Evolutionary conservation across 2,888 invertebrate species (phyloP), one percentile per base, ranked within the genome.

Genomic region (Netelia virgata): DNA sequence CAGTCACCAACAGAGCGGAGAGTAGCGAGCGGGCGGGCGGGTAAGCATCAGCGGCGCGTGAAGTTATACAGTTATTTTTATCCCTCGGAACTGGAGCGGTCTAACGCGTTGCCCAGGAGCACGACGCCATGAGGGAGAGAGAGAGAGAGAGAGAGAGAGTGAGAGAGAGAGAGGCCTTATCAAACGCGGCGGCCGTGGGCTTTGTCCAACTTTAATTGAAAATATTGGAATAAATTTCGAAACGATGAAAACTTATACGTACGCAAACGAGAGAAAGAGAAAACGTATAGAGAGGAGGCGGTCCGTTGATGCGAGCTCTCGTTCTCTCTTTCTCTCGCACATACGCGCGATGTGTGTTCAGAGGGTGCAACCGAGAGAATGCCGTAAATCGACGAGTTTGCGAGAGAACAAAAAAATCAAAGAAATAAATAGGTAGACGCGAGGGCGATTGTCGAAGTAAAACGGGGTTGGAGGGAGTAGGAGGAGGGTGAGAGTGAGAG

Each of bases 191-290:
- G 28, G 28, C 89, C 77, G 64, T 66, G 70, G 83, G 85, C 92
- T 91, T 93, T 93, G 93, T 93, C 89, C 89, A 91, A 91, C 91
- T 92, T 93, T 93, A 93, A 93, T 93, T 93, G 93, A 93, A 93
- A 93, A 93, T 93, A 93, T 93, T 92, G 93, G 92, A 93, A 92
- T 93, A 92, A 93, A 93, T 93, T 92, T 91, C 86, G 82, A 85
- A 36, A 82, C 83, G 86, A 81, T 86, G 86, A 78, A 84, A 87
- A 87, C 87, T 87, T 86, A 84, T 83, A 86, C 77, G 84, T 76
- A 68, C 68, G 79, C 63, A 77, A 82, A 74, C 53, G 53, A 68
- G 55, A 64, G 75, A 73, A 47, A 53, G 59, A 61, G 61, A 23
- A 47, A 73, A 63, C 36, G 23, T 59, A 50, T 16, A 69, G 36